Evolutionary conservation across 2,113 vertebrate genomes (phyloP).

Genomic region (Python bivittatus): DNA sequence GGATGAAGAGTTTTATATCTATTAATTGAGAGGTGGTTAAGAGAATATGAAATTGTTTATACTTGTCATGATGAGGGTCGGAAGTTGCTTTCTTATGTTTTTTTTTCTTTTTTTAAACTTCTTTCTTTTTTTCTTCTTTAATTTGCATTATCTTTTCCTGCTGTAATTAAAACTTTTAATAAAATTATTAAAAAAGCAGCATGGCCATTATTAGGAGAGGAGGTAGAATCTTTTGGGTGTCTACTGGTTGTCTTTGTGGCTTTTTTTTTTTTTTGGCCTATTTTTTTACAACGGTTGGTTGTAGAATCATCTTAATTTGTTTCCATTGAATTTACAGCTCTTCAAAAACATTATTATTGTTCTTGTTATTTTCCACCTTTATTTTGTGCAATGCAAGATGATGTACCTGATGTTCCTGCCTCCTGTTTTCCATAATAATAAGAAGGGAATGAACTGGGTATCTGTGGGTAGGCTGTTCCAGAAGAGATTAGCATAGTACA

Average conservation of each 20-base stretch:
- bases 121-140: too few species aligned
- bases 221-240: neutral
- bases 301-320: neutral
- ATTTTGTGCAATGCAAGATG: neutral
- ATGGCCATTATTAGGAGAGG: too few species aligned
- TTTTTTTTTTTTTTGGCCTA: neutral
- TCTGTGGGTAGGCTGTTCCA: neutral
- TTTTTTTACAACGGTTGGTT: neutral
- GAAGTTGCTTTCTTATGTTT: too few species aligned
- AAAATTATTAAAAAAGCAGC: too few species aligned
- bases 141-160: too few species aligned
- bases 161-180: too few species aligned
- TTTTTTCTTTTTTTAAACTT: too few species aligned
- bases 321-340: neutral
- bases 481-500: neutral
- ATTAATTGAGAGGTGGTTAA: too few species aligned
- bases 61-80: too few species aligned
- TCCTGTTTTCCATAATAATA: neutral
- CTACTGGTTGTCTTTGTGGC: neutral
- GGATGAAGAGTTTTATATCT: too few species aligned
- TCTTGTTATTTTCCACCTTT: neutral
- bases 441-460: neutral
- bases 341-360: neutral
- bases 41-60: too few species aligned
- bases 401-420: neutral